Evolutionary conservation across 2,888 invertebrate genomes (phyloP).

Genomic region (Thumatha senex): DNA sequence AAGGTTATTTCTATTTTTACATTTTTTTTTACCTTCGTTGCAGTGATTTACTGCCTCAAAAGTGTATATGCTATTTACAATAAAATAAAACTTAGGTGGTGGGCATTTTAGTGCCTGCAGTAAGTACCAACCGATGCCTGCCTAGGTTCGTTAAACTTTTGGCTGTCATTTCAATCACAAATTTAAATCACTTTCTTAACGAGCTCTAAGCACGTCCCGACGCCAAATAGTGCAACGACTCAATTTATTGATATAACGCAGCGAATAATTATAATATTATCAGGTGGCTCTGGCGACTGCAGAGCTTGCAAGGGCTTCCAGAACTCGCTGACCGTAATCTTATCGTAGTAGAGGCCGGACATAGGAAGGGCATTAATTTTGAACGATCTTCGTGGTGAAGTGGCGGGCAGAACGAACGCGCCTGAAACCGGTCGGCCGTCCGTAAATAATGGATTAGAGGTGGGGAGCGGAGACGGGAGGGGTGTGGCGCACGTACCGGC

Average conservation of each 20-base stretch:
- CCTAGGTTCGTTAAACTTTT: constrained; percentile 58
- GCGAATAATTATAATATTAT: constrained; percentile 28
- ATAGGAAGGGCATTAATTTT: constrained; percentile 82
- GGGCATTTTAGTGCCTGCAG: constrained; percentile 60
- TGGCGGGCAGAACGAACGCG: constrained; percentile 74
- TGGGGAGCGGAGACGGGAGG: constrained; percentile 62
- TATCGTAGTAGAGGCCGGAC: constrained; percentile 80
- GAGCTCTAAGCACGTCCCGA: constrained; percentile 23
- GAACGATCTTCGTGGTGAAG: constrained; percentile 76
- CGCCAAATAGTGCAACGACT: constrained; percentile 9
- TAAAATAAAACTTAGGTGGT: constrained; percentile 59
- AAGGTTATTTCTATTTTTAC: constrained; percentile 53
- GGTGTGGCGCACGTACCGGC: constrained; percentile 72
- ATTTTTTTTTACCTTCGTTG: constrained; percentile 47
- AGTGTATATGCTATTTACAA: constrained; percentile 60
- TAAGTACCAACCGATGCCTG: constrained; percentile 56
- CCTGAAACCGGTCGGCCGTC: constrained; percentile 81
- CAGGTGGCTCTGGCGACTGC: constrained; percentile 16
- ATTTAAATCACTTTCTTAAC: constrained; percentile 38
- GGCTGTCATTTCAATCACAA: constrained; percentile 52
- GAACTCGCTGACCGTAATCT: constrained; percentile 66
- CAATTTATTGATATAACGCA: constrained; percentile 21
- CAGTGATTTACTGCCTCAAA: constrained; percentile 60
- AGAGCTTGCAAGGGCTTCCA: constrained; percentile 34
- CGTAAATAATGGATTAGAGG: constrained; percentile 83